Percentiles rank a stretch among this genome's conserved stretches.
Evolutionary conservation across 2,797 vertebrate genomes (phyloP).

Genomic region (Mallotus villosus): DNA sequence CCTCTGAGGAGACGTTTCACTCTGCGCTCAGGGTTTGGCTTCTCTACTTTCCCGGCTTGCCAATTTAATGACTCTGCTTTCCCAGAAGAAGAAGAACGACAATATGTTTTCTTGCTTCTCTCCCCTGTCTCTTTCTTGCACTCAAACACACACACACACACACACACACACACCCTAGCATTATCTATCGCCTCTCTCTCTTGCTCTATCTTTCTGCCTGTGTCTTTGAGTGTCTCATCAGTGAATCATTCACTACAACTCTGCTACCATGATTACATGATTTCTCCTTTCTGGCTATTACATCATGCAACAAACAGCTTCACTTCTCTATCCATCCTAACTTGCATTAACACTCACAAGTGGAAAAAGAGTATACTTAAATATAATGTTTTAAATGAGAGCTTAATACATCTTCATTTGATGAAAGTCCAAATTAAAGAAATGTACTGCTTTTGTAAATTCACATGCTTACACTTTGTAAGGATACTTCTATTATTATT

Average conservation of each 20-base stretch:
- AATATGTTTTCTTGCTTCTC: constrained; percentile 46
- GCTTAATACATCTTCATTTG: constrained; percentile 14
- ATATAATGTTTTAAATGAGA: constrained; percentile 1
- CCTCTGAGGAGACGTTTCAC: constrained; percentile 70
- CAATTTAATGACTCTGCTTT: constrained; percentile 75
- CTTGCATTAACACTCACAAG: constrained; percentile 58
- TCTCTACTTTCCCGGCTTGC: constrained; percentile 67
- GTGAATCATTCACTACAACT: constrained; percentile 74
- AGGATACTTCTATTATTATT: too few species aligned
- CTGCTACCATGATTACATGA: constrained; percentile 67
- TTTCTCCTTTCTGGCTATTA: constrained; percentile 70
- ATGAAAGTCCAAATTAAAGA: too few species aligned
- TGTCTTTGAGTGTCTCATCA: constrained; percentile 70
- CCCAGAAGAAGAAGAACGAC: constrained; percentile 68
- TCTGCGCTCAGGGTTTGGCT: constrained; percentile 62
- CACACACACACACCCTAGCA: neutral
- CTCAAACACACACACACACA: neutral
- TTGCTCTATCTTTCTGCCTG: constrained; percentile 10
- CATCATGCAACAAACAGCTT: constrained; percentile 68
- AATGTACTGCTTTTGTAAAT: too few species aligned
- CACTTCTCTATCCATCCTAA: constrained; percentile 62
- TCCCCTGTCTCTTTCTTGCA: constrained; percentile 12
- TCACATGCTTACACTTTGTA: too few species aligned
- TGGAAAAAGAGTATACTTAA: constrained; percentile 36
- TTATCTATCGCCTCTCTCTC: neutral